Base-by-base conservation (phyloP, 2,888 invertebrate genomes). In the Leptopilina myrica region DNA sequence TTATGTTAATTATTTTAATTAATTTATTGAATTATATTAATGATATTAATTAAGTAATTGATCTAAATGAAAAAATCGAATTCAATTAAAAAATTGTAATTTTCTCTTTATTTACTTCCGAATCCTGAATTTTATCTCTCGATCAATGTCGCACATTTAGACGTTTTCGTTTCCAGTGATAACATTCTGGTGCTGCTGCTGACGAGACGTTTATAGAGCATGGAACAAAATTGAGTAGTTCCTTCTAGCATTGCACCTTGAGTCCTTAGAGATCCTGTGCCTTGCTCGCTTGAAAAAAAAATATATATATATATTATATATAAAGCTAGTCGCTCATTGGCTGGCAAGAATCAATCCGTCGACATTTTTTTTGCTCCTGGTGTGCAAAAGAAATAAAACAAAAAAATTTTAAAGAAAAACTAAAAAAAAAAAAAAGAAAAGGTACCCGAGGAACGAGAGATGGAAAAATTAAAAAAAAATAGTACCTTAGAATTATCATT, bases 131-230 rank as follows among this genome's bases (percentile, higher is more conserved):
- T 49, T 73, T 73, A 56, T 73, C 33, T 56, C 56, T 59, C 73
- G 79, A 87, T 87, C 86, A 87, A 49, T 85, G 81, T 81, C 82
- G 84, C 86, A 86, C 86, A 85, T 81, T 85, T 82, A 84, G 85
- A 84, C 84, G 78, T 89, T 90, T 89, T 89, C 87, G 87, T 90
- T 90, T 89, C 84, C 90, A 90, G 90, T 90, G 87, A 85, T 90
- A 89, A 90, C 90, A 88, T 90, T 87, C 89, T 90, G 90, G 90
- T 90, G 90, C 89, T 89, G 90, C 90, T 90, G 90, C 89, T 90
- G 90, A 90, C 90, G 88, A 86, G 89, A 85, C 83, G 86, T 85
- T 87, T 88, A 88, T 88, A 88, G 87, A 88, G 86, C 86, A 88
- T 88, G 89, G 87, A 88, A 86, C 88, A 85, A 43, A 43, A 85